A percentile compares a stretch with the other conserved stretches of the same genome.
These are phyloP conservation scores for Stegastes partitus DNA, from an alignment of 2,113 vertebrate genomes.

Conservation along the genomic window DNA sequence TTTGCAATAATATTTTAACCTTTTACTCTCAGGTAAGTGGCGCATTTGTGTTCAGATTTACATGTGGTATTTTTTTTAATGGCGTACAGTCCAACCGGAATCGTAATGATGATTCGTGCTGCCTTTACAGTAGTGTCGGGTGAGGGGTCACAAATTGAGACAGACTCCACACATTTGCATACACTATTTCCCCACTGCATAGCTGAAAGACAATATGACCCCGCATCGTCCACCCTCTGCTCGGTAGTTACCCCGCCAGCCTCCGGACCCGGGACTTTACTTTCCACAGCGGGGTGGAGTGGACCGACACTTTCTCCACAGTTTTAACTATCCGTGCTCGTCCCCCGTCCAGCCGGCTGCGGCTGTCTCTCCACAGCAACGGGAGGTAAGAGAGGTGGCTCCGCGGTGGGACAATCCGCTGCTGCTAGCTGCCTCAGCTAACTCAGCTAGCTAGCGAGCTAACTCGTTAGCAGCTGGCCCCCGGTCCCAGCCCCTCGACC, in stretches of 20 bases:
- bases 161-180: constrained; percentile 70
- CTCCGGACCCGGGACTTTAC: neutral
- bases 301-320: constrained; percentile 29
- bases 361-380: constrained; percentile 60
- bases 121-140: constrained; percentile 68
- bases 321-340: constrained; percentile 11
- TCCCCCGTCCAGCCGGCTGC: constrained; percentile 71
- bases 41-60: neutral
- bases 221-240: constrained; percentile 66
- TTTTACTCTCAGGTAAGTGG: neutral
- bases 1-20: neutral
- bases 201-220: constrained; percentile 83
- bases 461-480: constrained; percentile 32
- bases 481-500: too few relatives aligned
- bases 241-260: constrained; percentile 30
- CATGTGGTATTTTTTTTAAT: neutral
- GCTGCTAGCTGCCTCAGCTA: constrained; percentile 64
- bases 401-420: constrained; percentile 62
- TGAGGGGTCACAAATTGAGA: constrained; percentile 82
- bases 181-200: constrained; percentile 76
- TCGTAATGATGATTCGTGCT: constrained; percentile 31
- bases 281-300: neutral
- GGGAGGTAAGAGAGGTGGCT: constrained; percentile 80
- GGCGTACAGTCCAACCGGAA: constrained; percentile 61
- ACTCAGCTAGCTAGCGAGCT: constrained; percentile 57